Percentiles rank a stretch among this genome's conserved stretches.
phyloP scores from a whole-genome alignment of 2,113 vertebrate genomes.

The Pandion haliaetus region DNA sequence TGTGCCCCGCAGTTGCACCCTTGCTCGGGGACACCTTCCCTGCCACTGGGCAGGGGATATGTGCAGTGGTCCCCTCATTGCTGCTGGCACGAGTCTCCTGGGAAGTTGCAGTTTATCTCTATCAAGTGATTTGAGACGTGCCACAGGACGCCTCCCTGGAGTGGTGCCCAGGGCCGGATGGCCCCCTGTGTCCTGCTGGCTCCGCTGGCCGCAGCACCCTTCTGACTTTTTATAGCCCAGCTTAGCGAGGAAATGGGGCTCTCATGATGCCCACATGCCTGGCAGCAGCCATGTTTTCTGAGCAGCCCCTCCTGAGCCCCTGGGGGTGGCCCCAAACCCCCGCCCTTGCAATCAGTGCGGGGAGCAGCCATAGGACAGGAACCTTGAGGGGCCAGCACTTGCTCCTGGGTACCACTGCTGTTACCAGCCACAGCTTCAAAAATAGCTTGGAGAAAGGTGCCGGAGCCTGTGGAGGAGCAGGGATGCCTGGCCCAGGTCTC shows the following conservation, averaged over 20 bases:
- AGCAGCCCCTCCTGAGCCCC: background rate
- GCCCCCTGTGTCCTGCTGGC: background rate
- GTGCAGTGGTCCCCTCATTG: background rate
- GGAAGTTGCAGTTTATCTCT: background rate
- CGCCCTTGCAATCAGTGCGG: background rate
- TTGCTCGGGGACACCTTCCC: background rate
- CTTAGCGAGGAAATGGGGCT: conserved; percentile 8
- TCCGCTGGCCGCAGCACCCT: background rate
- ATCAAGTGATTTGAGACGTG: conserved; percentile 20
- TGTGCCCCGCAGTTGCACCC: rapidly evolving
- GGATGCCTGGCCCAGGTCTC: background rate
- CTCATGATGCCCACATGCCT: background rate
- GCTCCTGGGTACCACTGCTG: background rate
- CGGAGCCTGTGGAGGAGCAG: background rate
- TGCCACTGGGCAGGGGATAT: rapidly evolving
- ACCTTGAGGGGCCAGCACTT: background rate
- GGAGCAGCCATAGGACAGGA: background rate
- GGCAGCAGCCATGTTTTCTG: background rate
- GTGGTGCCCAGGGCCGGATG: background rate
- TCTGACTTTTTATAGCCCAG: background rate
- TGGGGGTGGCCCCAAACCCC: background rate
- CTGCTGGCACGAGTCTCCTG: background rate
- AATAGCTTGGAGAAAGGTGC: background rate
- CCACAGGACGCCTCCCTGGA: background rate
- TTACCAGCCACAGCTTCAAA: background rate